Percentiles rank a stretch among this genome's conserved stretches.
Evolutionary conservation across 2,113 vertebrate genomes (phyloP).

Genomic region (Speoplatyrhinus poulsoni): DNA sequence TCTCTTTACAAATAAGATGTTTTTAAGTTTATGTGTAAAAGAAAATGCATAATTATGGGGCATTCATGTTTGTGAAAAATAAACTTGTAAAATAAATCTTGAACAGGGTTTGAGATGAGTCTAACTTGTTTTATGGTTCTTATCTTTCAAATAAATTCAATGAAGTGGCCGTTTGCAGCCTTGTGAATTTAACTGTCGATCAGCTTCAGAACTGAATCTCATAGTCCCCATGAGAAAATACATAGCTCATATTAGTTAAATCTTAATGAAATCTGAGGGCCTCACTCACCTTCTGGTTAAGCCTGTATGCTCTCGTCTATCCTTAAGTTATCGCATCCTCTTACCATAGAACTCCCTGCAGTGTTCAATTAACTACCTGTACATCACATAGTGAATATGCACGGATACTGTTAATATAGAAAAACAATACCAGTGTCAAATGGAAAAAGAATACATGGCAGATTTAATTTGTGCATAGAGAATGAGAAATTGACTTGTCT

Average conservation of each 20-base stretch:
- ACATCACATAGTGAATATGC: conserved; percentile 56
- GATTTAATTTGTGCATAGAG: conserved; percentile 29
- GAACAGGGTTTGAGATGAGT: conserved; percentile 56
- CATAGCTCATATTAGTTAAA: conserved; percentile 11
- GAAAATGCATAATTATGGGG: conserved; percentile 65
- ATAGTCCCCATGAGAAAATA: conserved; percentile 19
- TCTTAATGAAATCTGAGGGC: not conserved
- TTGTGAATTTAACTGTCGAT: conserved; percentile 48
- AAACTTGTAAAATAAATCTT: conserved; percentile 67
- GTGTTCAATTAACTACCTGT: conserved; percentile 52
- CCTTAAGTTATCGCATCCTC: conserved; percentile 36
- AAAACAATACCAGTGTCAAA: conserved; percentile 28
- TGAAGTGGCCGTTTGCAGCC: conserved; percentile 24
- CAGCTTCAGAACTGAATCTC: conserved; percentile 13
- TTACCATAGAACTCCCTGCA: conserved; percentile 13
- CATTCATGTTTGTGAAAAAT: conserved; percentile 72
- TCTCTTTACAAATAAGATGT: conserved; percentile 75
- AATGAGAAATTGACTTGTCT: no score
- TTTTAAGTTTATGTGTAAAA: conserved; percentile 72
- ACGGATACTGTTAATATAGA: conserved; percentile 68
- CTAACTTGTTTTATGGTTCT: conserved; percentile 46
- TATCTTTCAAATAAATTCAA: conserved; percentile 5
- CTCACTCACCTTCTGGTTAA: conserved; percentile 12
- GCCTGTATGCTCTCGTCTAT: conserved; percentile 6
- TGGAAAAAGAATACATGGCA: conserved; percentile 36